phyloP scores from a whole-genome alignment of 2,888 invertebrate genomes.

The Gerris lacustris region DNA sequence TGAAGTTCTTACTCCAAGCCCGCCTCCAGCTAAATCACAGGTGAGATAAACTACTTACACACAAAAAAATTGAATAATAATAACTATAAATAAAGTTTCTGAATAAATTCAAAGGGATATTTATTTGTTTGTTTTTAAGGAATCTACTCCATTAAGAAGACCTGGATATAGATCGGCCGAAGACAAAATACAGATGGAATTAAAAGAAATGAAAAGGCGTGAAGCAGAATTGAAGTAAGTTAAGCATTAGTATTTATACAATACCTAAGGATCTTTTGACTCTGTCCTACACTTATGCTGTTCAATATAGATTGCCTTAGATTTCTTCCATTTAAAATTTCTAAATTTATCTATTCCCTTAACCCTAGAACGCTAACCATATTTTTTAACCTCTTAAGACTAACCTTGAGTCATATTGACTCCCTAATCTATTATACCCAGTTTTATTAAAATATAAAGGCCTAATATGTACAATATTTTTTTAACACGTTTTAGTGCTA shows the following conservation, averaged over 20 bases:
- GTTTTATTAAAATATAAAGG: too few relatives aligned
- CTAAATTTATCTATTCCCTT: too few relatives aligned
- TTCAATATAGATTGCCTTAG: too few relatives aligned
- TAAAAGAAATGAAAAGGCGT: conserved; percentile 69
- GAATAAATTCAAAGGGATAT: too few relatives aligned
- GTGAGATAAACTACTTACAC: neutral
- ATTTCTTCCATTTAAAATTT: too few relatives aligned
- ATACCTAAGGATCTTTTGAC: neutral
- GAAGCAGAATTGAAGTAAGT: conserved; percentile 62
- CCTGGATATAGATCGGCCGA: conserved; percentile 75
- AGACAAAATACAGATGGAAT: conserved; percentile 74
- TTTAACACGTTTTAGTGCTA: too few relatives aligned
- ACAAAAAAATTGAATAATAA: neutral
- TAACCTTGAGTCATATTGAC: too few relatives aligned
- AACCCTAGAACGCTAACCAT: too few relatives aligned
- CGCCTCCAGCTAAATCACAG: neutral
- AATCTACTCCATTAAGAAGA: conserved; percentile 33
- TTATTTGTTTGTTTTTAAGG: neutral
- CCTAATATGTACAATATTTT: too few relatives aligned
- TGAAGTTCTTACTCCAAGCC: neutral
- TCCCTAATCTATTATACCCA: too few relatives aligned
- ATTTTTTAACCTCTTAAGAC: too few relatives aligned
- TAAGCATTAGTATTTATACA: conserved; percentile 5
- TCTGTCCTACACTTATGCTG: neutral
- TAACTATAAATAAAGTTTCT: neutral